Evolutionary conservation across 2,113 vertebrate genomes (phyloP), one percentile per base, ranked within the genome.

Genomic region (Oncorhynchus mykiss): DNA sequence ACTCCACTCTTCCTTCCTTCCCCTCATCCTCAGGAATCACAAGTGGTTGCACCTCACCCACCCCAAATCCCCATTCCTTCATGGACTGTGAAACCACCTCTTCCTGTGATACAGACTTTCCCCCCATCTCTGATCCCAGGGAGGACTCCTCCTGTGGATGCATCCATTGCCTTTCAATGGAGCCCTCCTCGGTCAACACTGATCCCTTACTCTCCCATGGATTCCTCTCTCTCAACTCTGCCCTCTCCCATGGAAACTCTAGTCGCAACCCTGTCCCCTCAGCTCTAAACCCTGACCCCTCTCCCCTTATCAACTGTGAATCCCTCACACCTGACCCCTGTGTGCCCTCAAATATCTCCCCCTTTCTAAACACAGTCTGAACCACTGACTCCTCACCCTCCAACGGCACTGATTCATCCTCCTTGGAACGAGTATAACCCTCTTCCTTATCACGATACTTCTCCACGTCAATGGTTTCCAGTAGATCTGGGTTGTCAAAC

Each of bases 151-250:
- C 69, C 59, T 29, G 22, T 31, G 0, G 13, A 75, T 34, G 5
- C 14, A 34, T 45, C 0, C 1, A n/a, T 14, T 68, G 72, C 66
- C 75, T 22, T 22, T 82, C 29, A 66, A 68, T 71, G 54, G 67
- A 67, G 59, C 72, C 18, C 62, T 67, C 69, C 51, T 82, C 34
- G 24, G 29, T n/a, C 57, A 12, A 65, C 71, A 13, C 4, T 60
- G 14, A 2, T 65, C 73, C 22, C 29, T 70, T 34, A 68, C 34
- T 6, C 48, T 18, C 64, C 51, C 51, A 68, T 71, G 49, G 67
- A 67, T 49, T 70, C 18, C 51, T 62, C 69, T 81, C 45, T 45
- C 31, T 20, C 57, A 14, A 65, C 71, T 13, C 3, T 54, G 7
- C 1, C 66, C 73, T 22, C 48, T 29, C 64, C 62, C 16, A 69